These are phyloP conservation scores for Xestoiulus laeticollis DNA, from an alignment of 2,888 invertebrate species.

Conservation along the genomic window DNA sequence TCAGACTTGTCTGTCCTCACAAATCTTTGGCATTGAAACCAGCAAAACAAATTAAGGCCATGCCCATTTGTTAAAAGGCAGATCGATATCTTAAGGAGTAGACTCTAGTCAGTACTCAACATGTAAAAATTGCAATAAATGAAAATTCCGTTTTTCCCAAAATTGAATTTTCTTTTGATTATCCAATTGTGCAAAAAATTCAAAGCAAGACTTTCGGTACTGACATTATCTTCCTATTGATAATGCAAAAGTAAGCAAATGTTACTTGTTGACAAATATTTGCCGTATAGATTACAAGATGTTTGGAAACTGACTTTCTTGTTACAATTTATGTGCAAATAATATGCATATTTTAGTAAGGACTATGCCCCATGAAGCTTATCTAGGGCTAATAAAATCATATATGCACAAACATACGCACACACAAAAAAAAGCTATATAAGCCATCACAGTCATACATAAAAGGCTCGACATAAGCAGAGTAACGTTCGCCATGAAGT, in stretches of 20 bases:
- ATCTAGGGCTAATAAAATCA: not conserved
- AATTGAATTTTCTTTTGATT: too few species aligned
- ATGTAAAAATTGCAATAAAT: too few species aligned
- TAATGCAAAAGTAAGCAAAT: too few species aligned
- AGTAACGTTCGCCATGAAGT: not conserved
- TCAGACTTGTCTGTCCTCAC: not conserved
- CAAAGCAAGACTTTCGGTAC: not conserved
- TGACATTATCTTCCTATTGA: too few species aligned
- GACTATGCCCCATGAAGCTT: not conserved
- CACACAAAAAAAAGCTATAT: not conserved
- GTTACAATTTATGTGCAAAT: not conserved
- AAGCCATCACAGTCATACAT: constrained; percentile 7
- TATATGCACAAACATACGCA: constrained; percentile 8
- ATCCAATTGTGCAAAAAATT: not conserved
- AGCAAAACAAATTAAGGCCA: not conserved
- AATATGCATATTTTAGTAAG: not conserved
- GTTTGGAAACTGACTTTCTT: not conserved
- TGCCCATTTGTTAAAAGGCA: too few species aligned
- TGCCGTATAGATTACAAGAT: not conserved
- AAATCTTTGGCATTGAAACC: not conserved
- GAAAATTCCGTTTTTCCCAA: too few species aligned
- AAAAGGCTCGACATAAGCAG: not conserved
- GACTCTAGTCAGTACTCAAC: too few species aligned
- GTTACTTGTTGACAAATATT: not conserved
- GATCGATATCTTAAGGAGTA: too few species aligned